Evolutionary conservation across 2,888 invertebrate genomes (phyloP).

Genomic region (Malacosoma neustria): DNA sequence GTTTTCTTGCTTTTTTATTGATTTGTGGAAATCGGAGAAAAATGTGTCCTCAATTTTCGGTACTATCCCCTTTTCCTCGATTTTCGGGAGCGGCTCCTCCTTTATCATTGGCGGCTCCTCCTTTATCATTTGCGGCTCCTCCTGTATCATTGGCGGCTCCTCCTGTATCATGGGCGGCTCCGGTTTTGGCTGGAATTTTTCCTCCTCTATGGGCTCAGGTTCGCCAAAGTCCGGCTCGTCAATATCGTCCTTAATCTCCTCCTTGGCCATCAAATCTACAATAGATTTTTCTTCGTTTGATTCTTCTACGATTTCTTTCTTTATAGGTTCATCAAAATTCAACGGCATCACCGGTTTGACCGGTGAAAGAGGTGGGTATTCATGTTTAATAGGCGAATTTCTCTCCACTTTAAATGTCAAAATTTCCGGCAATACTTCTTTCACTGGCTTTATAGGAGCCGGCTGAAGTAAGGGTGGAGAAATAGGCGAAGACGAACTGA

Average conservation of each 20-base stretch:
- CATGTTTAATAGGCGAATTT: constrained; percentile 56
- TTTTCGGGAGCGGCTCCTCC: constrained; percentile 6
- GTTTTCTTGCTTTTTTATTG: constrained; percentile 20
- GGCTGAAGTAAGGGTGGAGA: constrained; percentile 35
- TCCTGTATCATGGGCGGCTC: constrained; percentile 8
- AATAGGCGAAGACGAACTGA: constrained; percentile 51
- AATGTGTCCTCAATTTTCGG: constrained; percentile 25
- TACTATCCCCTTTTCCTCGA: constrained; percentile 19
- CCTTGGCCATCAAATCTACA: constrained; percentile 58
- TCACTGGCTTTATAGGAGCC: constrained; percentile 38
- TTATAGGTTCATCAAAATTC: constrained; percentile 45
- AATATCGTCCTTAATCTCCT: constrained; percentile 57
- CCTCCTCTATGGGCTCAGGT: constrained; percentile 28
- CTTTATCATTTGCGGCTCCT: constrained; percentile 3
- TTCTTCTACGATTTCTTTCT: constrained; percentile 38
- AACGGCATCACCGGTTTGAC: constrained; percentile 36
- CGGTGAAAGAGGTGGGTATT: constrained; percentile 47
- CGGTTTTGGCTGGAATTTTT: constrained; percentile 22
- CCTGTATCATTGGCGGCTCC: constrained; percentile 3
- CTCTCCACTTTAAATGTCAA: constrained; percentile 40
- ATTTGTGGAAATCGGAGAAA: constrained; percentile 30
- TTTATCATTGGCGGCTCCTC: constrained; percentile 5
- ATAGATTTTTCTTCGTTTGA: constrained; percentile 43
- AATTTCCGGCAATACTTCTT: constrained; percentile 32
- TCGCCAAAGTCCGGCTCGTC: constrained; percentile 54